Conservation (phyloP, 2,888 invertebrate species). For the Balanococcus diminutus region DNA sequence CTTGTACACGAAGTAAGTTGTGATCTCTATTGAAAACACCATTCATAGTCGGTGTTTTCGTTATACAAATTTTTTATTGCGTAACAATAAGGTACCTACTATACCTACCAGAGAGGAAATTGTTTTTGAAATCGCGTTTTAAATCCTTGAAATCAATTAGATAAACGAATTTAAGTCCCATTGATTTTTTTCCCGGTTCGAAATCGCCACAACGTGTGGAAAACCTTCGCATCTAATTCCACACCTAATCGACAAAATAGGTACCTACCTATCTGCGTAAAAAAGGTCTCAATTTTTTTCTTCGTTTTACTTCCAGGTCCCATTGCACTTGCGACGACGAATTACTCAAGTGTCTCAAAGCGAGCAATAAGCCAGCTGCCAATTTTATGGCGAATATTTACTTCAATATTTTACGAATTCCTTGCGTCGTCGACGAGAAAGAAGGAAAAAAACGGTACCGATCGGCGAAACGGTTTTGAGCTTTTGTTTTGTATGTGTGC, state of each 20-base stretch:
- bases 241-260: background rate
- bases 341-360: slow-evolving; percentile 81
- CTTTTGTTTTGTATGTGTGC: background rate
- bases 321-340: slow-evolving; percentile 87
- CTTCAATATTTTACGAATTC: slow-evolving; percentile 80
- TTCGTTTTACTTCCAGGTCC: slow-evolving; percentile 65
- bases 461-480: slow-evolving; percentile 38
- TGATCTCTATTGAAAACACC: background rate
- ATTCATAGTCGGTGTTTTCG: background rate
- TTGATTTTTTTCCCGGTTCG: background rate
- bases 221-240: background rate
- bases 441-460: slow-evolving; percentile 42
- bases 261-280: background rate
- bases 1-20: slow-evolving; percentile 75
- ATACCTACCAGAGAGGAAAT: background rate
- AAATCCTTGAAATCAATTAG: slow-evolving; percentile 26
- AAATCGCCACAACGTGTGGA: background rate
- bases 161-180: background rate
- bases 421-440: slow-evolving; percentile 69
- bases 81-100: background rate
- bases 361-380: slow-evolving; percentile 74
- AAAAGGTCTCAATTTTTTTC: background rate
- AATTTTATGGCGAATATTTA: slow-evolving; percentile 81
- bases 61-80: slow-evolving; percentile 7
- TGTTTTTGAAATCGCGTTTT: background rate